These are phyloP conservation scores for Temnothorax nylanderi DNA, from an alignment of 1,140 invertebrate genomes.

Conservation along the genomic window DNA sequence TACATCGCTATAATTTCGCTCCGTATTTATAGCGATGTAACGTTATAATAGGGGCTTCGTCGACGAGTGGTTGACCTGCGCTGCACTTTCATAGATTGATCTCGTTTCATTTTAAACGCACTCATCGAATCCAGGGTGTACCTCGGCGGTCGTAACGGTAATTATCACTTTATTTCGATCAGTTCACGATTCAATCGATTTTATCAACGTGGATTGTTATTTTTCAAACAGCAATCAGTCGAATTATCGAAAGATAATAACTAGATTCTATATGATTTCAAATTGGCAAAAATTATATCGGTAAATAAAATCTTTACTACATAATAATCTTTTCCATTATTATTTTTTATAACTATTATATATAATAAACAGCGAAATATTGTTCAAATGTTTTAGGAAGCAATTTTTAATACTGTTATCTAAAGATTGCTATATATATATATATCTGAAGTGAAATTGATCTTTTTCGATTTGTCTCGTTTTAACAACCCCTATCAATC, in stretches of 20 bases:
- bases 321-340: background rate
- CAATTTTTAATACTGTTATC: background rate
- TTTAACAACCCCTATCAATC: background rate
- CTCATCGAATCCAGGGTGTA: slow-evolving; percentile 30
- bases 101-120: slow-evolving; percentile 36
- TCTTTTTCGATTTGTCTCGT: background rate
- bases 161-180: slow-evolving; percentile 48
- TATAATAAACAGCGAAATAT: background rate
- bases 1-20: slow-evolving; percentile 41
- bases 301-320: slow-evolving; percentile 4
- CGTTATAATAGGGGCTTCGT: slow-evolving; percentile 56
- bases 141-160: slow-evolving; percentile 13
- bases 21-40: slow-evolving; percentile 53
- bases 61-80: slow-evolving; percentile 19
- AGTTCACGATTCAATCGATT: slow-evolving; percentile 1
- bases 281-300: slow-evolving; percentile 13
- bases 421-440: too few species aligned
- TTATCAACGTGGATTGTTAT: background rate
- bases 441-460: background rate
- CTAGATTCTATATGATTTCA: background rate
- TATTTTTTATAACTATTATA: background rate
- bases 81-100: slow-evolving; percentile 50
- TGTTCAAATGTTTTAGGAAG: background rate
- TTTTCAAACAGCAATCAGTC: background rate
- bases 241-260: slow-evolving; percentile 22